phyloP scores from a whole-genome alignment of 2,797 vertebrate genomes.

The Sparus aurata region DNA sequence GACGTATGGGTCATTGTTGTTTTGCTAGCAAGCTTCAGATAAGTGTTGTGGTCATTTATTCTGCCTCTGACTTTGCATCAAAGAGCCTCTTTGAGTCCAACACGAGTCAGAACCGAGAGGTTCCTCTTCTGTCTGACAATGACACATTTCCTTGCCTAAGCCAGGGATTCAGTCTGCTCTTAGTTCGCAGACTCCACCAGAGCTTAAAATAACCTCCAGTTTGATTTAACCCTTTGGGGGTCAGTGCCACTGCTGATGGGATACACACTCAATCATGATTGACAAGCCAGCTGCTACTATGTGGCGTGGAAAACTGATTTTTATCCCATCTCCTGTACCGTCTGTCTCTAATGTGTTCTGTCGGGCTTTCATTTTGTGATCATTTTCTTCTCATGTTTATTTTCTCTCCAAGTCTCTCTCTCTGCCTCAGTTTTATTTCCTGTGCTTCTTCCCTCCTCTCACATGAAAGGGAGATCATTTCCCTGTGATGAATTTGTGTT shows the following conservation, averaged over 20 bases:
- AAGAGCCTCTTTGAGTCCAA: slow-evolving; percentile 25
- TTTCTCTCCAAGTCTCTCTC: neutral
- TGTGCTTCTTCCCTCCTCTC: neutral
- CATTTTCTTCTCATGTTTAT: slow-evolving; percentile 10
- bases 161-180: slow-evolving; percentile 66
- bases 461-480: slow-evolving; percentile 19
- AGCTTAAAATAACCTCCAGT: slow-evolving; percentile 82
- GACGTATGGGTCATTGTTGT: neutral
- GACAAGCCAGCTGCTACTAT: slow-evolving; percentile 64
- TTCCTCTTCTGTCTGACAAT: slow-evolving; percentile 68
- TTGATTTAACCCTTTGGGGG: slow-evolving; percentile 80
- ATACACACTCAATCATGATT: slow-evolving; percentile 63
- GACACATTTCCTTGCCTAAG: slow-evolving; percentile 70
- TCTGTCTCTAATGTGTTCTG: slow-evolving; percentile 9
- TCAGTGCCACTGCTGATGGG: slow-evolving; percentile 70
- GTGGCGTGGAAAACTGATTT: slow-evolving; percentile 40
- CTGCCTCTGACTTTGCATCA: slow-evolving; percentile 12
- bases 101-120: slow-evolving; percentile 40
- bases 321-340: slow-evolving; percentile 13
- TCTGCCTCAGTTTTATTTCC: slow-evolving; percentile 19
- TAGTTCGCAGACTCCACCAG: slow-evolving; percentile 60
- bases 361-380: slow-evolving; percentile 3
- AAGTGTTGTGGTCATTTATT: neutral
- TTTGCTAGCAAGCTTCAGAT: neutral
- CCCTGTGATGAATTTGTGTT: slow-evolving; percentile 14